phyloP scores from a whole-genome alignment of 2,888 invertebrate genomes.

The Acronicta leporina region DNA sequence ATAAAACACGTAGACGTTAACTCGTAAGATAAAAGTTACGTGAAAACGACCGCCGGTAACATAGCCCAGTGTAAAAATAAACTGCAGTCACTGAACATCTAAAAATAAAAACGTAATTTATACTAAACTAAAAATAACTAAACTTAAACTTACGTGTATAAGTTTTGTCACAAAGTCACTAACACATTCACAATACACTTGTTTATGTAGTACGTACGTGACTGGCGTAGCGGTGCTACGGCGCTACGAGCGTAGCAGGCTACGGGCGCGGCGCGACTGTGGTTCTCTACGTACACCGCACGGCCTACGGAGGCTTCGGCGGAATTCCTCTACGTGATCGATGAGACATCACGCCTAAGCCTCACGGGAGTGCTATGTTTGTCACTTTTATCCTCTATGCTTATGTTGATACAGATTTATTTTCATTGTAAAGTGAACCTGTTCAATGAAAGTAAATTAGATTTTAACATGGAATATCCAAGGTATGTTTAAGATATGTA shows the following conservation, averaged over 20 bases:
- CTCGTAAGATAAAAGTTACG: not conserved
- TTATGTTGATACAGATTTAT: slow-evolving; percentile 30
- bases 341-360: slow-evolving; percentile 60
- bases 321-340: slow-evolving; percentile 62
- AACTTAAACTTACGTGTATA: slow-evolving; percentile 45
- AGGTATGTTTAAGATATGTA: too few species aligned
- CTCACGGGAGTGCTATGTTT: slow-evolving; percentile 51
- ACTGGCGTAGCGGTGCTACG: slow-evolving; percentile 60
- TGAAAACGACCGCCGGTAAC: rapidly evolving
- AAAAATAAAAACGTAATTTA: slow-evolving; percentile 20
- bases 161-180: slow-evolving; percentile 57
- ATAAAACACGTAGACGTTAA: not conserved
- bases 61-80: slow-evolving; percentile 1
- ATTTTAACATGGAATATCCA: too few species aligned
- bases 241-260: slow-evolving; percentile 77
- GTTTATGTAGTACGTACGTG: slow-evolving; percentile 47
- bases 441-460: too few species aligned
- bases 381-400: slow-evolving; percentile 52
- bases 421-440: not conserved
- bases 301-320: slow-evolving; percentile 51
- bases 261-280: slow-evolving; percentile 77
- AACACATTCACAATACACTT: slow-evolving; percentile 50
- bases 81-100: not conserved
- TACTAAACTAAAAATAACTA: slow-evolving; percentile 13
- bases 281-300: slow-evolving; percentile 35